These are phyloP conservation scores for Punctoribates punctum DNA, from an alignment of 2,888 invertebrate species.

Conservation along the genomic window DNA sequence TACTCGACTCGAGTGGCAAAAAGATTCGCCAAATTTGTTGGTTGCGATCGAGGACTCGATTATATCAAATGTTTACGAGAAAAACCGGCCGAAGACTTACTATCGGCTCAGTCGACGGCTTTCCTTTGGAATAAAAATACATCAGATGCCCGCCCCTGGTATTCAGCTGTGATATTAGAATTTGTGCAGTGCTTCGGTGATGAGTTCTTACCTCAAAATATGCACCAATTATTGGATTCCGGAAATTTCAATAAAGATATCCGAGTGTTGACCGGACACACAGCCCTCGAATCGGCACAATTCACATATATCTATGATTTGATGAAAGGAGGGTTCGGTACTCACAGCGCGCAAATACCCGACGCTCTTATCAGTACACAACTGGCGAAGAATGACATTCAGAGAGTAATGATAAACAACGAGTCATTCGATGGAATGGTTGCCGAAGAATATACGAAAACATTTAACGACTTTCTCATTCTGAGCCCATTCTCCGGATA, in stretches of 20 bases:
- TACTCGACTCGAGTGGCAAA: neutral
- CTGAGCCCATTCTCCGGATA: no score
- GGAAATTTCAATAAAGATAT: neutral
- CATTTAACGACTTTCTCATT: no score
- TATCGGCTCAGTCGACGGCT: neutral
- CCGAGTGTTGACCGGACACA: no score
- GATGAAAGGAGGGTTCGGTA: neutral
- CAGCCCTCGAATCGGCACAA: neutral
- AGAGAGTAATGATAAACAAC: neutral
- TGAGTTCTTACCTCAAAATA: neutral
- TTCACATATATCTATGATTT: neutral
- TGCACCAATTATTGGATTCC: neutral
- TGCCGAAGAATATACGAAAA: constrained; percentile 3
- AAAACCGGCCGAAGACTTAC: neutral
- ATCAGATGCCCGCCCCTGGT: neutral
- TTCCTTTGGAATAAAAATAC: neutral
- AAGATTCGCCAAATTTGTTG: neutral
- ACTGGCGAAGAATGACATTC: neutral
- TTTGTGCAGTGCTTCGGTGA: neutral
- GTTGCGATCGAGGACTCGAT: neutral
- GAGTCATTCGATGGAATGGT: neutral
- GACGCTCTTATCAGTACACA: neutral
- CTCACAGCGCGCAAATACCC: neutral
- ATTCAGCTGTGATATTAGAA: neutral
- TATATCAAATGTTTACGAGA: neutral